phyloP scores from a whole-genome alignment of 2,888 invertebrate genomes.

The Lasius platythorax region DNA sequence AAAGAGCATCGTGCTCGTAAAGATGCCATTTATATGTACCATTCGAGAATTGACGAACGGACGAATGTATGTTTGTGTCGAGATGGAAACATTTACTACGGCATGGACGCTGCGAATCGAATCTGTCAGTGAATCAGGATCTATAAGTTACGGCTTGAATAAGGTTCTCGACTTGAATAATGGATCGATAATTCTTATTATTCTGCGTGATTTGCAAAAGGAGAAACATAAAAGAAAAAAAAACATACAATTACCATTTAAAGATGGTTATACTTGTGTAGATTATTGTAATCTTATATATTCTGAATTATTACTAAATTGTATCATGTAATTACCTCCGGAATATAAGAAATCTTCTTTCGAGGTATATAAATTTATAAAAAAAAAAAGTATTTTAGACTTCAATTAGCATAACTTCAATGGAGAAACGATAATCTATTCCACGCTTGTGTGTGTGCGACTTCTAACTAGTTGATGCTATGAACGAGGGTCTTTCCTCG shows the following conservation, averaged over 20 bases:
- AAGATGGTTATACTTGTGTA: background rate
- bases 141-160: background rate
- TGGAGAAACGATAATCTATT: background rate
- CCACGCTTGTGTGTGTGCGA: background rate
- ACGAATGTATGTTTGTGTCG: background rate
- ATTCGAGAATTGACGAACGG: background rate
- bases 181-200: background rate
- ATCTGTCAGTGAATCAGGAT: background rate
- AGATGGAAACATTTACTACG: background rate
- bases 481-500: conserved; percentile 33
- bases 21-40: background rate
- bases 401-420: background rate
- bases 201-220: background rate
- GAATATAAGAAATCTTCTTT: background rate
- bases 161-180: background rate
- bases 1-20: conserved; percentile 16
- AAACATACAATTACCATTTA: background rate
- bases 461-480: background rate
- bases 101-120: background rate
- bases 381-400: background rate
- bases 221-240: background rate
- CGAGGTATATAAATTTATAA: background rate
- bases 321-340: background rate
- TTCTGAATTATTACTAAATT: too few species aligned
- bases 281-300: too few species aligned